These are phyloP conservation scores for Trisateles emortualis DNA, from an alignment of 2,888 invertebrate species.

Conservation along the genomic window DNA sequence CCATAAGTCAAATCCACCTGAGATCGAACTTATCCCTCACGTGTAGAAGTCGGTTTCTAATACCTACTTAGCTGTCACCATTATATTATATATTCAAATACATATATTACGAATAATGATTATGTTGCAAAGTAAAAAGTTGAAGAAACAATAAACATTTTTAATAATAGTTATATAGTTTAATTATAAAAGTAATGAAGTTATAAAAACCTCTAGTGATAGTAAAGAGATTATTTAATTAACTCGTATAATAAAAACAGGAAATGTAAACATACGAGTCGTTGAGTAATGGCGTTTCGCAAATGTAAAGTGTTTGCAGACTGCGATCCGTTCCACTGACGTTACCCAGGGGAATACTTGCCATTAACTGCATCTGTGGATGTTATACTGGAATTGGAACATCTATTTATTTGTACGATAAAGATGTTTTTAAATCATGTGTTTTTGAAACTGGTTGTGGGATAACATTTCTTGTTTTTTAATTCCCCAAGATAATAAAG, in stretches of 20 bases:
- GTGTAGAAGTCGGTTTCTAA: too few relatives aligned
- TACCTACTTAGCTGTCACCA: too few relatives aligned
- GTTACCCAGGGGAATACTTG: slow-evolving; percentile 41
- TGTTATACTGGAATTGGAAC: slow-evolving; percentile 11
- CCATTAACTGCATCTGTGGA: slow-evolving; percentile 22
- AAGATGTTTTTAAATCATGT: not conserved
- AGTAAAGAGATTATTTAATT: slow-evolving; percentile 1
- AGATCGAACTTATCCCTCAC: too few relatives aligned
- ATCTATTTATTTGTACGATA: not conserved
- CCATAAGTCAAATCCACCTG: too few relatives aligned
- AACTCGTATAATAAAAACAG: slow-evolving; percentile 14
- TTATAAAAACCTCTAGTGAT: not conserved
- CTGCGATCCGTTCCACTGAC: slow-evolving; percentile 29
- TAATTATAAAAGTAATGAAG: not conserved
- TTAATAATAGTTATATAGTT: too few relatives aligned
- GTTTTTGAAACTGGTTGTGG: not conserved
- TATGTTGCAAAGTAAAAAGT: not conserved
- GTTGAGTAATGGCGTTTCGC: slow-evolving; percentile 32
- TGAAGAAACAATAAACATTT: not conserved
- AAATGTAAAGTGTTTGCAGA: slow-evolving; percentile 37
- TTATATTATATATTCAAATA: too few relatives aligned
- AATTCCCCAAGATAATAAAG: not conserved
- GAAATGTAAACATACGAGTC: slow-evolving; percentile 16
- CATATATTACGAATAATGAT: too few relatives aligned
- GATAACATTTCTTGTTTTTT: not conserved